Evolutionary conservation across 2,888 invertebrate species (phyloP).

Genomic region (Conomelus anceps): DNA sequence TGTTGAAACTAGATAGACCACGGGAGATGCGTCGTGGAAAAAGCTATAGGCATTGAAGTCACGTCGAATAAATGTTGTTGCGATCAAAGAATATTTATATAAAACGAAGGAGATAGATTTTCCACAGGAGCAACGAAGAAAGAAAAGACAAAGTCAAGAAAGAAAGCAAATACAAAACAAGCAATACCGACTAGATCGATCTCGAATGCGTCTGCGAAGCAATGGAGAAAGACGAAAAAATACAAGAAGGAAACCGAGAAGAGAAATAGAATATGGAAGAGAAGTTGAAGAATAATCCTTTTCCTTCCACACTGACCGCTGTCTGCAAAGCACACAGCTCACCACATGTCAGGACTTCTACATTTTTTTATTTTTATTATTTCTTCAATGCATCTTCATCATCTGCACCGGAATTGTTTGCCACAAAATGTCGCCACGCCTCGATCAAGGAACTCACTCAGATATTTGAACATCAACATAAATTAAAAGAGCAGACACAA

Average conservation of each 20-base stretch:
- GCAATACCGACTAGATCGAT: neutral
- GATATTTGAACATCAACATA: neutral
- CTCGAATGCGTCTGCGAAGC: neutral
- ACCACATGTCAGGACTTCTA: neutral
- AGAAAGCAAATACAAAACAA: neutral
- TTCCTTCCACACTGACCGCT: neutral
- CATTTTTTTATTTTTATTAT: neutral
- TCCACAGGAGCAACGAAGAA: neutral
- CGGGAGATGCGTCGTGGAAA: neutral
- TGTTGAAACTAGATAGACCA: conserved; percentile 10
- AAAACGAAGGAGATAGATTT: neutral
- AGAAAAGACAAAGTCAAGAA: neutral
- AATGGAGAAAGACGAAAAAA: neutral
- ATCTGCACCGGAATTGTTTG: neutral
- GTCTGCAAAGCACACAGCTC: neutral
- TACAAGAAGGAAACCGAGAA: neutral
- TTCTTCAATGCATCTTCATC: neutral
- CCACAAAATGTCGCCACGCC: neutral
- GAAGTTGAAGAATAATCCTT: neutral
- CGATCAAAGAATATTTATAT: neutral
- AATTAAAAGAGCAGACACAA: neutral
- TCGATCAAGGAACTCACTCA: neutral
- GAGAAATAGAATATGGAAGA: neutral
- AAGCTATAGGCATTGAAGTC: neutral
- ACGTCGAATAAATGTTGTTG: neutral